Evolutionary conservation across 2,888 invertebrate species (phyloP).

Genomic region (Lutraria lutraria): DNA sequence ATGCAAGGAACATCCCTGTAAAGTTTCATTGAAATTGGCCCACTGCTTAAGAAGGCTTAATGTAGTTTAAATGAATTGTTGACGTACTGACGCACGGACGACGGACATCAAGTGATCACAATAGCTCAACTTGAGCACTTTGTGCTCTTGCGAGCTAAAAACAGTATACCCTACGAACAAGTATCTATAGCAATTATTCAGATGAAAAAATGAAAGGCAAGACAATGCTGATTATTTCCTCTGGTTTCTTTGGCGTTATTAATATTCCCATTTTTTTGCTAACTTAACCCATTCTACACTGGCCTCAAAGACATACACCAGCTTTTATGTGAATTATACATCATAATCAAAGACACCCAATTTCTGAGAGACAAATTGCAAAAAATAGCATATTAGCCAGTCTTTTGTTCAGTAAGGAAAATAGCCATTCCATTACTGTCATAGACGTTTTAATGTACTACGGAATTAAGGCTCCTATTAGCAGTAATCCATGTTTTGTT

Average conservation of each 20-base stretch:
- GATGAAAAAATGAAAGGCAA: neutral
- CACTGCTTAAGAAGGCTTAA: too few species aligned
- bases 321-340: conserved; percentile 13
- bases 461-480: neutral
- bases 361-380: neutral
- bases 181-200: neutral
- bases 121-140: too few species aligned
- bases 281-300: neutral
- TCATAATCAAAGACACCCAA: conserved; percentile 17
- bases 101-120: too few species aligned
- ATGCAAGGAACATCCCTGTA: too few species aligned
- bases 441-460: conserved; percentile 10
- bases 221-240: neutral
- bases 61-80: too few species aligned
- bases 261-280: neutral
- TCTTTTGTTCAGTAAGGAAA: neutral
- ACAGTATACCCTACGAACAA: too few species aligned
- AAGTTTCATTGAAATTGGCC: too few species aligned
- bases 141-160: too few species aligned
- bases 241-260: neutral
- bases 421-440: conserved; percentile 21
- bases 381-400: neutral
- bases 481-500: conserved; percentile 6
- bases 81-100: too few species aligned
- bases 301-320: conserved; percentile 8